phyloP scores from a whole-genome alignment of 2,888 invertebrate genomes.

The Heliconius hortense region DNA sequence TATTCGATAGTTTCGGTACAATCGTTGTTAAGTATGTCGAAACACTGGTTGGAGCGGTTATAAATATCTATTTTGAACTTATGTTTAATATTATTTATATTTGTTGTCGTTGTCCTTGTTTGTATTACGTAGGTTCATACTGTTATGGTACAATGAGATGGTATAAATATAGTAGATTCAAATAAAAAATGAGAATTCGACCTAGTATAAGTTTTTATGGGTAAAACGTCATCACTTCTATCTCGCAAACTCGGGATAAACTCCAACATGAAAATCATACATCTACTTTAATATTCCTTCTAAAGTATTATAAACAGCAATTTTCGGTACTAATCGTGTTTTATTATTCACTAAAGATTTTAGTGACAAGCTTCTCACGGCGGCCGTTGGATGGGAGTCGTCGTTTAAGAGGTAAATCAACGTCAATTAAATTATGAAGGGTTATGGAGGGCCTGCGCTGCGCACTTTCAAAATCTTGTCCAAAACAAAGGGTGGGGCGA shows the following conservation, averaged over 20 bases:
- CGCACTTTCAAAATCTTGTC: slow-evolving; percentile 43
- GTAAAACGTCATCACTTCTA: neutral
- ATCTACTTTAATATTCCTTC: slow-evolving; percentile 17
- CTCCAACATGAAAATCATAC: neutral
- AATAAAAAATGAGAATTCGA: neutral
- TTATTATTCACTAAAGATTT: slow-evolving; percentile 34
- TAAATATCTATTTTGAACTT: neutral
- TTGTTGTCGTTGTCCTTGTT: neutral
- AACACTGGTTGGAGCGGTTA: neutral
- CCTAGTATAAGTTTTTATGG: neutral
- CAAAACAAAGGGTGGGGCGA: slow-evolving; percentile 32
- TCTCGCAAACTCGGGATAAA: neutral
- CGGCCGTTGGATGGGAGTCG: slow-evolving; percentile 33
- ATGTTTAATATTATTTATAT: neutral
- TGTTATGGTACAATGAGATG: neutral
- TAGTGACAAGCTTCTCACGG: slow-evolving; percentile 39
- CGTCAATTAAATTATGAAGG: slow-evolving; percentile 46
- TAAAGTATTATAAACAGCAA: slow-evolving; percentile 7
- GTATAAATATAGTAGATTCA: too few relatives aligned
- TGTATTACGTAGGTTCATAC: neutral
- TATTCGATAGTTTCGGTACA: slow-evolving; percentile 19
- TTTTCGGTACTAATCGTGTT: slow-evolving; percentile 27
- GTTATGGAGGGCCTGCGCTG: slow-evolving; percentile 35
- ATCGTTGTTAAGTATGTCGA: slow-evolving; percentile 1
- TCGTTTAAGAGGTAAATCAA: slow-evolving; percentile 44